Percentiles rank a stretch among this genome's conserved stretches.
phyloP scores from a whole-genome alignment of 2,888 invertebrate genomes.

The Steinernema carpocapsae region DNA sequence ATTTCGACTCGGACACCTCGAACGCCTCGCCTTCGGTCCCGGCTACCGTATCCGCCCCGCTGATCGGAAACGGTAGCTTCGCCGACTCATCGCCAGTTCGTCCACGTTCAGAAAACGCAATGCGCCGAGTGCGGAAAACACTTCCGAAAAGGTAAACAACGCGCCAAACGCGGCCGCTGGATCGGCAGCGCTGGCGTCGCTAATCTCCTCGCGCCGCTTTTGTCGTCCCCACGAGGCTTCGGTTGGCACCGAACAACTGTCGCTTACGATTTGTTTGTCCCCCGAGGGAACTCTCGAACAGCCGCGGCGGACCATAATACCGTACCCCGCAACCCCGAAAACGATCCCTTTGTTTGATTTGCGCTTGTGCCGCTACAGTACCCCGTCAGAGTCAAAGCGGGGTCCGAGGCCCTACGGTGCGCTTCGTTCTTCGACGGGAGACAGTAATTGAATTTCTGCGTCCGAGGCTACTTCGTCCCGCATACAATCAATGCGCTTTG shows the following conservation, averaged over 20 bases:
- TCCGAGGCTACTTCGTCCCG: neutral
- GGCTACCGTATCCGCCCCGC: conserved; percentile 19
- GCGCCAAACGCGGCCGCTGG: neutral
- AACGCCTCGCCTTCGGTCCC: conserved; percentile 20
- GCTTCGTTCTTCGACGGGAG: neutral
- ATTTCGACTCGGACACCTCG: conserved; percentile 31
- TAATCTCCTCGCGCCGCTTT: conserved; percentile 17
- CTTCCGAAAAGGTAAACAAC: conserved; percentile 33
- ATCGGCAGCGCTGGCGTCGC: no score
- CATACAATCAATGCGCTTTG: conserved; percentile 32
- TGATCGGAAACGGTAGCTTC: conserved; percentile 4
- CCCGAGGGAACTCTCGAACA: neutral
- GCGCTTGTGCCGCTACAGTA: neutral
- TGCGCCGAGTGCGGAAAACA: conserved; percentile 69
- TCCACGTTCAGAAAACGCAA: conserved; percentile 43
- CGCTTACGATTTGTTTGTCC: conserved; percentile 34
- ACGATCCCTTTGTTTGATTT: neutral
- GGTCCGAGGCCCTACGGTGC: conserved; percentile 12
- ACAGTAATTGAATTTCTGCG: conserved; percentile 28
- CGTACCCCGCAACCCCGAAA: neutral
- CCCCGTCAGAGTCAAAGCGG: neutral
- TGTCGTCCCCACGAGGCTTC: conserved; percentile 16
- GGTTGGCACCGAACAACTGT: conserved; percentile 28
- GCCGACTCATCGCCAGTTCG: neutral
- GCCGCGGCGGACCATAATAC: conserved; percentile 1